Conservation (phyloP, 2,113 vertebrate species). For the Lycaon pictus region DNA sequence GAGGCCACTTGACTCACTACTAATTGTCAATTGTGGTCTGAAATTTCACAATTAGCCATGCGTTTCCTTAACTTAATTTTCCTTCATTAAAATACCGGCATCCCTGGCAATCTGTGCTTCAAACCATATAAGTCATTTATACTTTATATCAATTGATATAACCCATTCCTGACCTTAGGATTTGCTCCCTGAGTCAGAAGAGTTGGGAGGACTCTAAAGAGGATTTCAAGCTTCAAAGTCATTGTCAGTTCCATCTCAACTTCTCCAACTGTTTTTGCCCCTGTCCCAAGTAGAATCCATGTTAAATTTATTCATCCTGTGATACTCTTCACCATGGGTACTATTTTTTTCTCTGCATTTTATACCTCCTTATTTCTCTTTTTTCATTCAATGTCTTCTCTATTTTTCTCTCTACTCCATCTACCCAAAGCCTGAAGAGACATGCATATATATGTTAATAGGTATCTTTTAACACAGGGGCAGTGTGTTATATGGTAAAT, state of each 20-base stretch:
- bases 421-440: not conserved
- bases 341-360: not conserved
- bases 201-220: not conserved
- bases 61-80: not conserved
- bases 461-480: not conserved
- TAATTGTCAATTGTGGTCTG: not conserved
- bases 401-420: not conserved
- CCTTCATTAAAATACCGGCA: not conserved
- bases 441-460: fast-evolving
- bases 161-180: not conserved
- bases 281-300: too few species aligned
- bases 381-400: not conserved
- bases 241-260: not conserved
- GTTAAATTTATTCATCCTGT: not conserved
- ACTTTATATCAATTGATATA: not conserved
- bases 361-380: not conserved
- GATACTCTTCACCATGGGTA: too few species aligned
- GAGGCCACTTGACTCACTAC: not conserved
- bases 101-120: not conserved
- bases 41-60: slow-evolving; percentile 2
- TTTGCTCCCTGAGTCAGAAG: not conserved
- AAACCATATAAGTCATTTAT: not conserved
- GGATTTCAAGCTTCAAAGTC: not conserved
- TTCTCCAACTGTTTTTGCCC: not conserved
- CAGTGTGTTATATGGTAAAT: fast-evolving